These are phyloP conservation scores for Leptinotarsa defecta DNA, from an alignment of 1,140 invertebrate species.

Conservation along the genomic window DNA sequence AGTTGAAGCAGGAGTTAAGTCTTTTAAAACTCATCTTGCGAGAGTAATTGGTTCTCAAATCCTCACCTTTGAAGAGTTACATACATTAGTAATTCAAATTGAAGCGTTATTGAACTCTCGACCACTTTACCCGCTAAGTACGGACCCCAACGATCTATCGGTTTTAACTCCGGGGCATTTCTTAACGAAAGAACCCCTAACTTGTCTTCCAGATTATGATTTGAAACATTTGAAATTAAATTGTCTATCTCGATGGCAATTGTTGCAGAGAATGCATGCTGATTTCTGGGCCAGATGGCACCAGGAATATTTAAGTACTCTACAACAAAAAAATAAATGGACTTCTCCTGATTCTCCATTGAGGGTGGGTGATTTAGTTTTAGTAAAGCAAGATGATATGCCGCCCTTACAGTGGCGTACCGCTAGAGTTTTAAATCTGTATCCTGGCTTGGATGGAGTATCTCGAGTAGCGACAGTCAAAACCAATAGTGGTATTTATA, in stretches of 20 bases:
- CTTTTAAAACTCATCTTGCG: slow-evolving; percentile 27
- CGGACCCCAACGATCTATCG: background rate
- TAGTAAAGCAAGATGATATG: slow-evolving; percentile 48
- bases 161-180: slow-evolving; percentile 27
- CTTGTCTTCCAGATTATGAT: slow-evolving; percentile 7
- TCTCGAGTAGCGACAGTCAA: slow-evolving; percentile 37
- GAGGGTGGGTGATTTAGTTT: slow-evolving; percentile 43
- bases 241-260: background rate
- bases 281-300: slow-evolving; percentile 8
- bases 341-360: background rate
- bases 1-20: slow-evolving; percentile 31
- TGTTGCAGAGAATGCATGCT: background rate
- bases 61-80: slow-evolving; percentile 31
- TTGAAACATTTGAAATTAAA: slow-evolving; percentile 4
- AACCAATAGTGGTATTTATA: slow-evolving; percentile 38
- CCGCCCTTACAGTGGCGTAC: slow-evolving; percentile 45
- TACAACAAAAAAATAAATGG: background rate
- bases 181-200: slow-evolving; percentile 11
- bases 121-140: slow-evolving; percentile 20
- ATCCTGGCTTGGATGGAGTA: slow-evolving; percentile 37
- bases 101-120: slow-evolving; percentile 27
- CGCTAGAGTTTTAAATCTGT: slow-evolving; percentile 30
- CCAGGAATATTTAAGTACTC: slow-evolving; percentile 7
- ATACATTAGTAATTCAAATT: slow-evolving; percentile 26
- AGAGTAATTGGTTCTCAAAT: slow-evolving; percentile 16